Base-by-base conservation (phyloP, 2,113 vertebrate species). In the Gadus chalcogrammus region DNA sequence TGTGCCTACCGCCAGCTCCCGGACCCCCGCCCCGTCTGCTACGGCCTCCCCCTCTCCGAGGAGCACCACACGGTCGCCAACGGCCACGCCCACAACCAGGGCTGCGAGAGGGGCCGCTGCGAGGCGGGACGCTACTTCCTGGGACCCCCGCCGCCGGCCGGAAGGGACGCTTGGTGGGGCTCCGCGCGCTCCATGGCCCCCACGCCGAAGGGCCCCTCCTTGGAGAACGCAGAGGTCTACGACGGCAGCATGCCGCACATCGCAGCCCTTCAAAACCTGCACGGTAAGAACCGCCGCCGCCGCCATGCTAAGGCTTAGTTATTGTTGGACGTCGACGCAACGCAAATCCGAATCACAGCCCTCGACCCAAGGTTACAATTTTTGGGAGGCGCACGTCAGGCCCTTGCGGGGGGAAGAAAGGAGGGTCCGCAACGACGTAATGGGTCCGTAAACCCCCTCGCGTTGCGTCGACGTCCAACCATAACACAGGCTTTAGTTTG, bases 91-190 rank as follows among this genome's bases (percentile, higher is more conserved):
- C 87, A 89, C 53, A 91, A 82, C 0, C 94, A 94, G 81, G 90
- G 93, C 61, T 99, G 96, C 0, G 95, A 97, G 73, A 90, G 91
- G 5, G 93, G 93, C 58, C 93, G 94, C 16, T 98, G 97, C 11
- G 95, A 97, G 82, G 96, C 95, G 0, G 97, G 97, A 0, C 90
- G 95, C 2, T 98, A 98, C 84, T 99, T 97, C 74, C 91, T 98
- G 3, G 97, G 96, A 61, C 88, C 94, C 0, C 93, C 94, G 0
- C 93, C 94, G 0, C 94, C 94, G 70, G 56, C 93, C 0, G 91
- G 93, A 4, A 92, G 94, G 79, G 95, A 96, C 53, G 76, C 90
- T 0, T 97, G 96, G 96, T 98, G 96, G 96, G 92, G 94, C 3
- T 74, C 94, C 0, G 71, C 88, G 16, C 92, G 94, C 0, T 88